A percentile compares a stretch with the other conserved stretches of the same genome.
phyloP scores from a whole-genome alignment of 1,140 invertebrate genomes.

The Zophobas morio region DNA sequence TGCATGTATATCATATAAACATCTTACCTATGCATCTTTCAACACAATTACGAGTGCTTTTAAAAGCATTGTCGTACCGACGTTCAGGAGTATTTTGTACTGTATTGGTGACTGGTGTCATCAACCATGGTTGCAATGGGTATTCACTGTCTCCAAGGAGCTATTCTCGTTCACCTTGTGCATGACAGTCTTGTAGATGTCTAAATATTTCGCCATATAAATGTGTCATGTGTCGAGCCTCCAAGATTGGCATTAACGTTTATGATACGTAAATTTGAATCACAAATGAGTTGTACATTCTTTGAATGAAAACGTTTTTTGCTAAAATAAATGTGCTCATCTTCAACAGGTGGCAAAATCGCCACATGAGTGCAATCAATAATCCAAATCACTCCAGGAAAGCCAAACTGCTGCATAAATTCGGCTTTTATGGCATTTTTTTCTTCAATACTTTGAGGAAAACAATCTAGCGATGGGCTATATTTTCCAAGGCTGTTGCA shows the following conservation, averaged over 20 bases:
- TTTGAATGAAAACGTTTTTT: constrained; percentile 38
- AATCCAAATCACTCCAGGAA: background rate
- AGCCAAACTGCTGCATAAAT: constrained; percentile 26
- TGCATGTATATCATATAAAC: no score
- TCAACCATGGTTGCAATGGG: constrained; percentile 52
- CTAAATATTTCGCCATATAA: constrained; percentile 11
- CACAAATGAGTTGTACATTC: constrained; percentile 47
- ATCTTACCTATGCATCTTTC: constrained; percentile 50
- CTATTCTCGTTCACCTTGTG: constrained; percentile 6
- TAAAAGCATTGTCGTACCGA: constrained; percentile 42
- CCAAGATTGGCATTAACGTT: constrained; percentile 37
- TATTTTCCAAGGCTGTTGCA: background rate
- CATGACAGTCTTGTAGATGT: constrained; percentile 1
- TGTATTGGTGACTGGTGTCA: constrained; percentile 52
- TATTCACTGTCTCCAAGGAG: constrained; percentile 58
- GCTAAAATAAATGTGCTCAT: constrained; percentile 44
- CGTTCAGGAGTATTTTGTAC: constrained; percentile 43
- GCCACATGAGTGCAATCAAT: constrained; percentile 44
- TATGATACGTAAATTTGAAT: constrained; percentile 33
- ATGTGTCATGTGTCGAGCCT: constrained; percentile 25
- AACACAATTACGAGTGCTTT: constrained; percentile 44
- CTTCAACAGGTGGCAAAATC: constrained; percentile 21
- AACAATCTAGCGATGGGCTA: constrained; percentile 11
- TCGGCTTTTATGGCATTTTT: background rate
- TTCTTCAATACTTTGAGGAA: background rate